Conservation (phyloP, 2,113 vertebrate species). For the Stercorarius parasiticus region DNA sequence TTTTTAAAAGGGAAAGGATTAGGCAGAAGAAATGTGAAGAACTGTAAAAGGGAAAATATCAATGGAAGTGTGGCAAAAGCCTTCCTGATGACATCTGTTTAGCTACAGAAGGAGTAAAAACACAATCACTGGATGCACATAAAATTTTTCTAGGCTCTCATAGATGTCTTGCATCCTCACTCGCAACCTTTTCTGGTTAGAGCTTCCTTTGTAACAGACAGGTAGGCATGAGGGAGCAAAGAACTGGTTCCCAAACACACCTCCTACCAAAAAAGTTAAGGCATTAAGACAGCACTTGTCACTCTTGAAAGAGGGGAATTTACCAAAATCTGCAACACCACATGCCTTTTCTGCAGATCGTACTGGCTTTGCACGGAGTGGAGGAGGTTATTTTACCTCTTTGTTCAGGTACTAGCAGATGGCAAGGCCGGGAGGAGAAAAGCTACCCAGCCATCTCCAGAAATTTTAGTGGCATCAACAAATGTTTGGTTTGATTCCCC, state of each 20-base stretch:
- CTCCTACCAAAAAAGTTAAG: not conserved
- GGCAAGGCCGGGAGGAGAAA: not conserved
- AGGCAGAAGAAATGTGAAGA: not conserved
- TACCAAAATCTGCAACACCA: not conserved
- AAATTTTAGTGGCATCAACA: constrained; percentile 8
- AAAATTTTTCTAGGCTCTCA: constrained; percentile 28
- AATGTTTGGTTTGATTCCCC: not conserved
- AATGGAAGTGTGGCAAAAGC: not conserved
- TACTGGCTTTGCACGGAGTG: not conserved
- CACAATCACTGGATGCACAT: not conserved
- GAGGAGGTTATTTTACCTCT: constrained; percentile 17
- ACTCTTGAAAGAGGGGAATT: not conserved
- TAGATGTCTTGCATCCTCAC: not conserved
- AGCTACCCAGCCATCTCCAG: not conserved
- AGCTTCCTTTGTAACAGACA: not conserved
- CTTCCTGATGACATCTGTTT: not conserved
- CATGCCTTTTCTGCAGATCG: not conserved
- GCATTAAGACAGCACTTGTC: not conserved
- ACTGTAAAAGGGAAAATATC: constrained; percentile 9
- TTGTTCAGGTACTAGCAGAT: constrained; percentile 34
- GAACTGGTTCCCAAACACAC: not conserved
- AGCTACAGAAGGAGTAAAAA: not conserved
- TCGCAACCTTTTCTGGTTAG: not conserved
- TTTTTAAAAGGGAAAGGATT: constrained; percentile 25
- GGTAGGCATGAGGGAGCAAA: not conserved